phyloP scores from a whole-genome alignment of 2,888 invertebrate genomes.

The Glaucopsyche alexis region DNA sequence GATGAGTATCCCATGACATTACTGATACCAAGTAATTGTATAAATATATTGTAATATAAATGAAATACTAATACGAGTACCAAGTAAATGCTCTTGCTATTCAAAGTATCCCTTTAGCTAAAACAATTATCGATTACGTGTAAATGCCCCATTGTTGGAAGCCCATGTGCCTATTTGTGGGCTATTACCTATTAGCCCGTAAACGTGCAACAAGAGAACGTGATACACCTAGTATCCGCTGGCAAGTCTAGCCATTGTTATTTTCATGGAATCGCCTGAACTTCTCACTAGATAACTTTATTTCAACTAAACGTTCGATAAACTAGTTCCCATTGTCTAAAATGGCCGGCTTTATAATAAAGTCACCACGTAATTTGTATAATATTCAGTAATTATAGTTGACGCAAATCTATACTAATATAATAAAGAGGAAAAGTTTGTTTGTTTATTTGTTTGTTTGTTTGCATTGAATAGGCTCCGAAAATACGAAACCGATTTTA shows the following conservation, averaged over 20 bases:
- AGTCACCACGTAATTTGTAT: background rate
- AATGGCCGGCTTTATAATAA: background rate
- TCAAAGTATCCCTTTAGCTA: background rate
- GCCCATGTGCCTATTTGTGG: background rate
- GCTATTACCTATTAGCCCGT: background rate
- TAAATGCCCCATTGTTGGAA: background rate
- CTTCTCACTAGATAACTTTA: slow-evolving; percentile 10
- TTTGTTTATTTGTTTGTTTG: too few species aligned
- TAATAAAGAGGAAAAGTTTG: too few species aligned
- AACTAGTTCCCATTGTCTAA: slow-evolving; percentile 2
- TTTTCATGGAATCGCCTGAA: slow-evolving; percentile 10
- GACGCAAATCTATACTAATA: background rate
- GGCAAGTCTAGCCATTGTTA: slow-evolving; percentile 15
- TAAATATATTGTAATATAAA: too few species aligned
- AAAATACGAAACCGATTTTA: too few species aligned
- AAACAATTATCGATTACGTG: slow-evolving; percentile 4
- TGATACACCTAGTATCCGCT: slow-evolving; percentile 17
- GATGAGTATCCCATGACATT: too few species aligned
- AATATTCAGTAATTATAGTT: background rate
- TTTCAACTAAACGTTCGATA: background rate
- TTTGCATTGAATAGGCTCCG: too few species aligned
- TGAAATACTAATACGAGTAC: too few species aligned
- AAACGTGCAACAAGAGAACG: slow-evolving; percentile 14
- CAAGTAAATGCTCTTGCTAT: background rate
- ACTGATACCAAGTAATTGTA: too few species aligned